Percentiles rank a stretch among this genome's conserved stretches.
phyloP scores from a whole-genome alignment of 2,797 vertebrate species.

The Cottoperca gobio region DNA sequence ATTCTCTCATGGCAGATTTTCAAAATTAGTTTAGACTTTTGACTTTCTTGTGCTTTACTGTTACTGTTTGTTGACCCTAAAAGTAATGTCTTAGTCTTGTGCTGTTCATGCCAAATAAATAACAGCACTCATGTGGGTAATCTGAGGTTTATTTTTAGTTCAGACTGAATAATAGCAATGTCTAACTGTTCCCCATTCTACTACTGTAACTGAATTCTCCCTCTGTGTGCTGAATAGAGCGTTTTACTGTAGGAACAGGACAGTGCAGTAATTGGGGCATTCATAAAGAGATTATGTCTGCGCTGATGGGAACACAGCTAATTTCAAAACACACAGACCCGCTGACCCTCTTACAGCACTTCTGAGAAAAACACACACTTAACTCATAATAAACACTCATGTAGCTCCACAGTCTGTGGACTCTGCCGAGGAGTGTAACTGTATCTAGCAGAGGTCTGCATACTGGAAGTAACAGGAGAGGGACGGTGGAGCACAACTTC shows the following conservation, averaged over 20 bases:
- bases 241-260: constrained; percentile 45
- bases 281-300: constrained; percentile 76
- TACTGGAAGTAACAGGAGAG: constrained; percentile 44
- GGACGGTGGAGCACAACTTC: constrained; percentile 44
- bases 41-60: too few species aligned
- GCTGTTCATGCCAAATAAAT: not conserved
- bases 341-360: not conserved
- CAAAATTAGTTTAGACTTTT: too few species aligned
- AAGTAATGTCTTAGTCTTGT: too few species aligned
- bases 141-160: not conserved
- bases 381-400: constrained; percentile 19
- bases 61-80: too few species aligned
- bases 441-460: constrained; percentile 57
- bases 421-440: constrained; percentile 56
- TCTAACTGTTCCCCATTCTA: constrained; percentile 18
- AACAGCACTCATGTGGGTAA: constrained; percentile 11
- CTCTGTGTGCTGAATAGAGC: constrained; percentile 61
- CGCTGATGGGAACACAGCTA: constrained; percentile 56
- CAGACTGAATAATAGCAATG: not conserved
- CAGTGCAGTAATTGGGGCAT: constrained; percentile 75
- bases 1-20: too few species aligned
- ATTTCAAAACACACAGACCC: constrained; percentile 47
- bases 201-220: constrained; percentile 27
- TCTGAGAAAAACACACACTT: constrained; percentile 22
- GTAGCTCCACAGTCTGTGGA: not conserved